phyloP scores from a whole-genome alignment of 2,888 invertebrate genomes.

The Argyresthia albistria region DNA sequence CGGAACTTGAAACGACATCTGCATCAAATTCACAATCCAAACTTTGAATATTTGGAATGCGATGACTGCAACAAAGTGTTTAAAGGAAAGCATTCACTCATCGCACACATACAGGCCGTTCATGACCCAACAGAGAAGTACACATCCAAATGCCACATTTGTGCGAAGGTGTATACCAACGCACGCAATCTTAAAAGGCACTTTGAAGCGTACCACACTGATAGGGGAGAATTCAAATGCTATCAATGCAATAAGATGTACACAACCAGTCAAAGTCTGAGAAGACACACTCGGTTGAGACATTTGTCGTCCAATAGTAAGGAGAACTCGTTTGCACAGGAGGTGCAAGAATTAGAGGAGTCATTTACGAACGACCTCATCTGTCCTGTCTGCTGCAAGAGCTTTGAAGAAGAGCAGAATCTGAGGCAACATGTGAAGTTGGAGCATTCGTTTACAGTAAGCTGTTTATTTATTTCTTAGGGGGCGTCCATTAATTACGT shows the following conservation, averaged over 20 bases:
- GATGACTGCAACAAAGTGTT: conserved; percentile 37
- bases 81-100: conserved; percentile 33
- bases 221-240: conserved; percentile 35
- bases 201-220: conserved; percentile 39
- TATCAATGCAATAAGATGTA: conserved; percentile 46
- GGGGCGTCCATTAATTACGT: too few species aligned
- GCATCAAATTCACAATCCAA: conserved; percentile 39
- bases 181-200: conserved; percentile 42
- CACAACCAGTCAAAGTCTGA: conserved; percentile 42
- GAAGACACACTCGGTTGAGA: conserved; percentile 28
- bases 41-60: conserved; percentile 37
- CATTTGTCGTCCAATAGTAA: conserved; percentile 22
- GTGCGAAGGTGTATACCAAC: conserved; percentile 40
- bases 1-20: conserved; percentile 43
- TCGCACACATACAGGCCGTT: conserved; percentile 33
- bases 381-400: conserved; percentile 30
- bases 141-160: conserved; percentile 30
- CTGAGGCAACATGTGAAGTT: conserved; percentile 40
- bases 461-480: too few species aligned
- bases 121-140: conserved; percentile 23
- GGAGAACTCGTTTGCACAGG: conserved; percentile 9
- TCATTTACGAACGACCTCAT: background rate
- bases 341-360: conserved; percentile 9
- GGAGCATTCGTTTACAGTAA: conserved; percentile 32
- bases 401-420: conserved; percentile 27